Percentiles rank a stretch among this genome's conserved stretches.
Conservation (phyloP, 1,140 invertebrate genomes). For the Adoxophyes honmai region DNA sequence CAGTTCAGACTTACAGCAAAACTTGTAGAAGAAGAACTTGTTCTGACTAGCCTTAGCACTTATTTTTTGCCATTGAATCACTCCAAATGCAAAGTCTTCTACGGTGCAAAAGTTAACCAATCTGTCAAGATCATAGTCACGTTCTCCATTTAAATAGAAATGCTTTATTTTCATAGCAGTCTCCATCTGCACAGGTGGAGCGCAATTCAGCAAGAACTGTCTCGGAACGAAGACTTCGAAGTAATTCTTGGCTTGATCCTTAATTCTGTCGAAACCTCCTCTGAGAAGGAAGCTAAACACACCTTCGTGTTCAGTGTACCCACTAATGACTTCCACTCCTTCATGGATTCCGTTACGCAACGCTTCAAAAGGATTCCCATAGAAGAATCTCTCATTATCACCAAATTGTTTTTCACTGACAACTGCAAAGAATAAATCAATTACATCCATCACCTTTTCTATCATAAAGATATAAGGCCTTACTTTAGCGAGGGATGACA, state of each 20-base stretch:
- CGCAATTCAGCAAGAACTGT: slow-evolving; percentile 19
- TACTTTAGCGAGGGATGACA: slow-evolving; percentile 24
- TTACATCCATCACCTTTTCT: background rate
- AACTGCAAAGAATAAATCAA: background rate
- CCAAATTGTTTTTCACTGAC: slow-evolving; percentile 37
- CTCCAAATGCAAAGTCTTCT: slow-evolving; percentile 25
- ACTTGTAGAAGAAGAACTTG: slow-evolving; percentile 42
- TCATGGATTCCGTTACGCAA: slow-evolving; percentile 37
- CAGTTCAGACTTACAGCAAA: slow-evolving; percentile 40
- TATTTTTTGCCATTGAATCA: slow-evolving; percentile 28
- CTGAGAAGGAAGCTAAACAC: slow-evolving; percentile 22
- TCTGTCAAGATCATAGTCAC: slow-evolving; percentile 20
- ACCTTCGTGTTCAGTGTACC: slow-evolving; percentile 42
- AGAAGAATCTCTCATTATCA: slow-evolving; percentile 32
- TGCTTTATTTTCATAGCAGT: slow-evolving; percentile 36
- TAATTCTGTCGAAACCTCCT: slow-evolving; percentile 16
- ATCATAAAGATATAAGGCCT: background rate
- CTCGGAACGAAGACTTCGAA: slow-evolving; percentile 36
- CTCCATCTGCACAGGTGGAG: slow-evolving; percentile 26
- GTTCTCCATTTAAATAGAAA: slow-evolving; percentile 31
- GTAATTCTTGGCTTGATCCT: slow-evolving; percentile 28
- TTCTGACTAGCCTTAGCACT: slow-evolving; percentile 26
- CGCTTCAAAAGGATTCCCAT: slow-evolving; percentile 25
- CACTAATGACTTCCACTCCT: slow-evolving; percentile 45
- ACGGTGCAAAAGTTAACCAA: slow-evolving; percentile 25